Evolutionary conservation across 2,888 invertebrate genomes (phyloP).

Genomic region (Nemotelus nigrinus): DNA sequence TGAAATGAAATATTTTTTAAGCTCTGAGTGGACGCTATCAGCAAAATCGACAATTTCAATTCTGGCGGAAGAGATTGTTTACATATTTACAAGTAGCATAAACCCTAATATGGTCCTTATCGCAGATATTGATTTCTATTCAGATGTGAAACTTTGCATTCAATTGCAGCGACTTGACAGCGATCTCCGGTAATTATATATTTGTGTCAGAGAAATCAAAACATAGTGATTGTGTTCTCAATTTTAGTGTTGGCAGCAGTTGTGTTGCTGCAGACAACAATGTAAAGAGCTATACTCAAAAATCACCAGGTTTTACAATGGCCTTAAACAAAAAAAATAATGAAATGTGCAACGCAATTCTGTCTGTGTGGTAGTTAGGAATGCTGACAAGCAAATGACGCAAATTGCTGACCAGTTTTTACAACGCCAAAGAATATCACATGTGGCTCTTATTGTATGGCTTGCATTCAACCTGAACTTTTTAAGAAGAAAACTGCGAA

Average conservation of each 20-base stretch:
- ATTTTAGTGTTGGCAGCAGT: not conserved
- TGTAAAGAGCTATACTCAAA: constrained; percentile 71
- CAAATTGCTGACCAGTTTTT: no score
- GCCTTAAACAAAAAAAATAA: constrained; percentile 81
- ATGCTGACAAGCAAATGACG: no score
- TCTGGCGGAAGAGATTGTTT: constrained; percentile 72
- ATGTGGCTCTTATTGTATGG: no score
- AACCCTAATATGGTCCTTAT: constrained; percentile 77
- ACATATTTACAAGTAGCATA: constrained; percentile 72
- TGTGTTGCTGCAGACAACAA: constrained; percentile 72
- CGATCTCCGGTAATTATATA: constrained; percentile 67
- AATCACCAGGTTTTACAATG: constrained; percentile 76
- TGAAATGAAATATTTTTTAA: constrained; percentile 57
- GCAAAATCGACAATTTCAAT: constrained; percentile 73
- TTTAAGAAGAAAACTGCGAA: no score
- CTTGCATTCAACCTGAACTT: no score
- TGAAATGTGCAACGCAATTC: constrained; percentile 74
- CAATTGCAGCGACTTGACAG: constrained; percentile 77
- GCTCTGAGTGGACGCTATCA: constrained; percentile 74
- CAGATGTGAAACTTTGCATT: constrained; percentile 79
- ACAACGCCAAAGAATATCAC: no score
- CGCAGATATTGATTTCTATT: constrained; percentile 81
- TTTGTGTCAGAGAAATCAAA: not conserved
- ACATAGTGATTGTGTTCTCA: no score
- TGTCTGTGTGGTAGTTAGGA: constrained; percentile 27